phyloP scores from a whole-genome alignment of 2,888 invertebrate species.

The Synergus umbraculus region DNA sequence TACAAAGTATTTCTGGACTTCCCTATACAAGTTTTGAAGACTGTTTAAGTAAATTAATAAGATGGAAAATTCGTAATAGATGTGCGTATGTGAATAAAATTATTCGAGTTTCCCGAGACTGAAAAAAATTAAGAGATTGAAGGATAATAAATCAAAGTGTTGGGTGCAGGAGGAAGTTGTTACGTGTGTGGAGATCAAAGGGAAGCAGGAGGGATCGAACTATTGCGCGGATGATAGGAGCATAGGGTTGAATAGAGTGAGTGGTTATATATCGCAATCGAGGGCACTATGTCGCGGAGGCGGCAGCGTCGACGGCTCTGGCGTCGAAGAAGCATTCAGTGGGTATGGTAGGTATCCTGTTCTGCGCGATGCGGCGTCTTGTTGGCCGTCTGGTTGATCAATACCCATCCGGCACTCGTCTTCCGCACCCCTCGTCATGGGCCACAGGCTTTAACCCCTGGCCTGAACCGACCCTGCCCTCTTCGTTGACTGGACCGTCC shows the following conservation, averaged over 20 bases:
- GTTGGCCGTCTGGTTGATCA: slow-evolving; percentile 70
- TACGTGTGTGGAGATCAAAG: slow-evolving; percentile 8
- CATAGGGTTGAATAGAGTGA: slow-evolving; percentile 68
- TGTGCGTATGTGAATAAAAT: too few relatives aligned
- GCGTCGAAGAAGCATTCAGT: slow-evolving; percentile 41
- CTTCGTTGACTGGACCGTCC: background rate
- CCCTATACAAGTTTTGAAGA: too few relatives aligned
- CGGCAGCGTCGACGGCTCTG: slow-evolving; percentile 53
- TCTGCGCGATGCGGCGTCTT: slow-evolving; percentile 62
- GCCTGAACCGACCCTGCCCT: slow-evolving; percentile 55
- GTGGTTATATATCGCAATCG: slow-evolving; percentile 71
- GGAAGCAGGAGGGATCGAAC: slow-evolving; percentile 58
- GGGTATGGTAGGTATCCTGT: slow-evolving; percentile 70
- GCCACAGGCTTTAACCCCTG: slow-evolving; percentile 52
- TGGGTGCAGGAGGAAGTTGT: background rate
- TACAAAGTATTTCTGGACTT: too few relatives aligned
- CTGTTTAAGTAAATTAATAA: too few relatives aligned
- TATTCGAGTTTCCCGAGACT: too few relatives aligned
- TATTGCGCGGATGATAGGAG: slow-evolving; percentile 61
- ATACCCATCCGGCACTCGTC: slow-evolving; percentile 67
- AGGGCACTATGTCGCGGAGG: slow-evolving; percentile 74
- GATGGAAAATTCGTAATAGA: too few relatives aligned
- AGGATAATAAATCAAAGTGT: background rate
- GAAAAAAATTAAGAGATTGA: background rate
- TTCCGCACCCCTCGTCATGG: slow-evolving; percentile 39